Evolutionary conservation across 2,113 vertebrate genomes (phyloP), one percentile per base, ranked within the genome.

Genomic region (Lanius collurio): DNA sequence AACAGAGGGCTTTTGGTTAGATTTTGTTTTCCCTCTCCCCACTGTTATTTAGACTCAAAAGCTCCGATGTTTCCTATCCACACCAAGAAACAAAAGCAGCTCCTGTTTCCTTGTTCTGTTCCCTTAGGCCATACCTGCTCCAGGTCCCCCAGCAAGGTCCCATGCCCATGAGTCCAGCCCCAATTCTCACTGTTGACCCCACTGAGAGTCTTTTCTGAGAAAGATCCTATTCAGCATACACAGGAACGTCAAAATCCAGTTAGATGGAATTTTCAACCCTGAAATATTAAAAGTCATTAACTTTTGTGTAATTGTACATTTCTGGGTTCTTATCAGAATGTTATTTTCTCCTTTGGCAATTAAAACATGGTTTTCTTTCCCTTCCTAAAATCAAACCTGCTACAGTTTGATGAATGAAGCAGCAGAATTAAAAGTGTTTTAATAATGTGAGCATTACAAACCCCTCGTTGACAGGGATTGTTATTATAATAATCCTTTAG

Each of bases 371-470:
- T 84, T 90, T 86, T 68, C 73, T 50, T 87, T 84, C 53, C 83
- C 70, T 94, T 97, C 94, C 67, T 50, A 80, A 93, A 96, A 85
- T 83, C 93, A 82, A 95, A 89, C 71, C 76, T 95, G 95, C 96
- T 97, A 82, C 55, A 65, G 81, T 15, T 10, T 93, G 96, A 97
- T 96, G 96, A 95, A 96, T 84, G 95, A 95, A 97, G 95, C 91
- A 77, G 94, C 68, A 96, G 92, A 97, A 97, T 90, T 96, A 83
- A 92, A 97, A 95, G 78, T 92, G 86, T 86, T 93, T 93, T 96
- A 97, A 92, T 92, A 96, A 91, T 46, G 3, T n/a, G 62, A 93
- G 8, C 4, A 1, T 85, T 24, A 9, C 86, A 93, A 95, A 85
- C 90, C 86, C 94, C 91, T 79, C 90, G 65, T 83, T 97, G 96